These are phyloP conservation scores for Gortyna flavago DNA, from an alignment of 2,888 invertebrate genomes.

Conservation along the genomic window DNA sequence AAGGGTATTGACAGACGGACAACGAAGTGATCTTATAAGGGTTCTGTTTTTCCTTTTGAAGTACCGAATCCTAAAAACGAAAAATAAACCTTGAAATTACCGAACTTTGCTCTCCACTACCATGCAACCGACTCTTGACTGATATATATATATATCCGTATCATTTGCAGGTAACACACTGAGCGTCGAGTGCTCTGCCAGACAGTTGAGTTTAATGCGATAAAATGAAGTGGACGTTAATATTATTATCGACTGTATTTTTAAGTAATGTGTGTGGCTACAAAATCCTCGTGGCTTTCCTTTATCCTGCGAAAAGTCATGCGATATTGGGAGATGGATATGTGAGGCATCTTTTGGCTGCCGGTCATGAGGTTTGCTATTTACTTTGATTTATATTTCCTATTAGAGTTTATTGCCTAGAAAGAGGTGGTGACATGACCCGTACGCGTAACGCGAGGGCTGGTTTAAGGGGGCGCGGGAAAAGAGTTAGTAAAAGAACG, in stretches of 20 bases:
- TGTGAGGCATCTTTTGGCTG: conserved; percentile 68
- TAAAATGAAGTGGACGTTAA: conserved; percentile 49
- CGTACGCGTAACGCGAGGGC: background rate
- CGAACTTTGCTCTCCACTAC: conserved; percentile 21
- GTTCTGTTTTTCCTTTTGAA: too few species aligned
- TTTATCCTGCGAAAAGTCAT: conserved; percentile 71
- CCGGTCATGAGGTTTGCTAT: conserved; percentile 72
- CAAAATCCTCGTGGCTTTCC: conserved; percentile 71
- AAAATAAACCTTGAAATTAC: background rate
- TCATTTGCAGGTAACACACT: conserved; percentile 16
- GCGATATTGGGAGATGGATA: conserved; percentile 70
- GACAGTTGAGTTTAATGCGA: background rate
- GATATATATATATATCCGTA: conserved; percentile 1
- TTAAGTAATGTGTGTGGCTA: conserved; percentile 58
- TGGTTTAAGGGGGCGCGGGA: background rate
- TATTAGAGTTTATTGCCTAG: background rate
- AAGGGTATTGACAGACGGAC: too few species aligned
- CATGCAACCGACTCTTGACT: background rate
- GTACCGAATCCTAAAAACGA: too few species aligned
- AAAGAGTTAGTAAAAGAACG: background rate
- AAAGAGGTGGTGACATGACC: background rate
- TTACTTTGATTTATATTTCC: background rate
- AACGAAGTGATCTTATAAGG: too few species aligned
- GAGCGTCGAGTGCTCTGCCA: conserved; percentile 2
- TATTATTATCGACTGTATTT: conserved; percentile 46